Evolutionary conservation across 2,797 vertebrate species (phyloP), one percentile per base, ranked within the genome.

Genomic region (Lepidocolaptes lacrymiger): DNA sequence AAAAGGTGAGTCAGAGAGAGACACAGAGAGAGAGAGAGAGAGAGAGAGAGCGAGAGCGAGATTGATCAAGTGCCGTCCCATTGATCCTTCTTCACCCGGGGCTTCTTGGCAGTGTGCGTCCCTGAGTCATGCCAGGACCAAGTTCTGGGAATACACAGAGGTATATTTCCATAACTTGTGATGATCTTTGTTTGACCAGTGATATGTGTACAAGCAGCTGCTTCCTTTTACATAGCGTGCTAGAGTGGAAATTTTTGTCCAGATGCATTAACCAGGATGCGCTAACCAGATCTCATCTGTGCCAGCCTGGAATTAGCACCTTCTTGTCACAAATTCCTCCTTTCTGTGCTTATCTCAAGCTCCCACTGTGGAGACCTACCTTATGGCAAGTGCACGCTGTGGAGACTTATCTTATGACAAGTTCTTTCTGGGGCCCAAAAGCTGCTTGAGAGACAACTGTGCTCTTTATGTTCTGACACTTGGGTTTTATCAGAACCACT

Each of bases 41-140:
- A 49, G 48, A 15, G 46, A 48, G 22, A 48, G 13, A 48, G 34
- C 37, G 7, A 13, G 26, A 21, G 12, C 71, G 6, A 5, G 3
- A 1, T 2, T 9, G 6, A 24, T 43, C 20, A 23, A 64, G 22
- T 7, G 5, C 8, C 7, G 12, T 64, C 10, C 37, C 16, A 37
- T 2, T 48, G 36, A 36, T 27, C 18, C 39, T 46, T 52, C 37
- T 18, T 67, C 14, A 81, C 26, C 26, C 17, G 41, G 14, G 34
- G 21, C 18, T 36, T 67, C 39, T 48, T 61, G 26, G 55, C 32
- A 19, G 26, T 17, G 7, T 9, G 48, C 3, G 19, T 11, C 10
- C 5, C 26, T 7, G 26, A 15, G 4, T 9, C 0, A 0, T 18
- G 34, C 55, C n/a, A 7, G 3, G 6, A 4, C 22, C 32, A 68